These are phyloP conservation scores for Neoniphon sammara DNA, from an alignment of 2,797 vertebrate genomes.

Conservation along the genomic window DNA sequence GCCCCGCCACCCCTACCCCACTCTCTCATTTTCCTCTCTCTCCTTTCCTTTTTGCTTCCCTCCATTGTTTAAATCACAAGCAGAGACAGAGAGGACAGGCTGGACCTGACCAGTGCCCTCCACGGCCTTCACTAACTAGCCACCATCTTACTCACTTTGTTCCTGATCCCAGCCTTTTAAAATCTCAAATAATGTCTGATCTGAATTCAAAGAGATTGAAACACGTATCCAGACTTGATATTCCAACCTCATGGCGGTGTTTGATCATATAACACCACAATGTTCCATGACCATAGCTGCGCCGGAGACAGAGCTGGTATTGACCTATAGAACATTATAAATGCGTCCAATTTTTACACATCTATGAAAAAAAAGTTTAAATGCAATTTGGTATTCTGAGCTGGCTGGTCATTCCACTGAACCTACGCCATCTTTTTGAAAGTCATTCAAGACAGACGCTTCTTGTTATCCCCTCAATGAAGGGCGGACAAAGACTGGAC, in stretches of 20 bases:
- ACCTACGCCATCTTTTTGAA: constrained; percentile 36
- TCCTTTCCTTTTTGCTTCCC: constrained; percentile 33
- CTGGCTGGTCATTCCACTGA: constrained; percentile 6
- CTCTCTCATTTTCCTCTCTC: constrained; percentile 2
- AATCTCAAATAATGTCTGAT: not conserved
- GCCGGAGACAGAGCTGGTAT: not conserved
- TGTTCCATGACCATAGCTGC: not conserved
- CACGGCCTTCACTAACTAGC: not conserved
- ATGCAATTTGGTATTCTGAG: constrained; percentile 1
- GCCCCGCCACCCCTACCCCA: constrained; percentile 26
- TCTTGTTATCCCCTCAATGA: constrained; percentile 70
- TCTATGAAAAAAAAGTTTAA: constrained; percentile 16
- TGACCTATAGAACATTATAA: not conserved
- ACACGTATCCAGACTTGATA: constrained; percentile 19
- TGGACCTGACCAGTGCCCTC: constrained; percentile 12
- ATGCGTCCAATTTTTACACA: not conserved
- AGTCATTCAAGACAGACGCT: constrained; percentile 63
- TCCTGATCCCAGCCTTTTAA: constrained; percentile 4
- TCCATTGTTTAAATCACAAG: constrained; percentile 55
- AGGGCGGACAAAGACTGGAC: constrained; percentile 48
- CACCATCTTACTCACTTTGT: constrained; percentile 16
- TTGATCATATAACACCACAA: constrained; percentile 1
- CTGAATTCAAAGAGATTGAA: constrained; percentile 28
- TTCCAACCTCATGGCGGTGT: constrained; percentile 10
- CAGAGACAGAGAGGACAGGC: constrained; percentile 24